phyloP scores from a whole-genome alignment of 2,113 vertebrate genomes.

The Hirundichthys speculiger region DNA sequence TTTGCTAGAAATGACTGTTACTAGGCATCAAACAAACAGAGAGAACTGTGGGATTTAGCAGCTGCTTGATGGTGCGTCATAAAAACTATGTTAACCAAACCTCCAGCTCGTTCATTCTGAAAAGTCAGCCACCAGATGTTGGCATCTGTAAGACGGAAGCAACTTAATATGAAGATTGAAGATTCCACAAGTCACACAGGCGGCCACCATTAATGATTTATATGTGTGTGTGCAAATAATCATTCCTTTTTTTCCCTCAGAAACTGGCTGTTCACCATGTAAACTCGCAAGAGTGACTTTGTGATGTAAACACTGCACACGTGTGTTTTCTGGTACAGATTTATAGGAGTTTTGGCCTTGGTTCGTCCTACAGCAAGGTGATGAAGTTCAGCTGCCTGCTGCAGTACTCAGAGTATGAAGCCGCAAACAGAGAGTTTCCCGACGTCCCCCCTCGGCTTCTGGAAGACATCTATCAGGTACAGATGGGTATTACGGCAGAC shows the following conservation, averaged over 20 bases:
- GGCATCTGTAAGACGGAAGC: conserved; percentile 29
- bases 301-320: neutral
- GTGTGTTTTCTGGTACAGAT: conserved; percentile 55
- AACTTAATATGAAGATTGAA: conserved; percentile 15
- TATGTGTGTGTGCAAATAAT: too few relatives aligned
- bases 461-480: conserved; percentile 80
- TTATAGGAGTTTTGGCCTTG: conserved; percentile 75
- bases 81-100: neutral
- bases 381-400: conserved; percentile 72
- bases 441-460: conserved; percentile 61
- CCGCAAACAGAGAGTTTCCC: conserved; percentile 50
- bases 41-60: conserved; percentile 17
- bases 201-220: neutral
- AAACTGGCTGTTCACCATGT: neutral
- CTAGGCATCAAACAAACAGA: conserved; percentile 1
- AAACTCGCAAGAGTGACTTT: neutral
- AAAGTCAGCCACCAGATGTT: conserved; percentile 44
- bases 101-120: neutral
- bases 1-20: conserved; percentile 1
- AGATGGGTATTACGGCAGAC: neutral
- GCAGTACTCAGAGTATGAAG: conserved; percentile 60
- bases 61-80: conserved; percentile 47
- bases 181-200: conserved; percentile 24
- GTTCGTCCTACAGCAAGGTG: conserved; percentile 77
- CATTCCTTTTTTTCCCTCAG: too few relatives aligned